Evolutionary conservation across 2,888 invertebrate species (phyloP).

Genomic region (Baccha elongata): DNA sequence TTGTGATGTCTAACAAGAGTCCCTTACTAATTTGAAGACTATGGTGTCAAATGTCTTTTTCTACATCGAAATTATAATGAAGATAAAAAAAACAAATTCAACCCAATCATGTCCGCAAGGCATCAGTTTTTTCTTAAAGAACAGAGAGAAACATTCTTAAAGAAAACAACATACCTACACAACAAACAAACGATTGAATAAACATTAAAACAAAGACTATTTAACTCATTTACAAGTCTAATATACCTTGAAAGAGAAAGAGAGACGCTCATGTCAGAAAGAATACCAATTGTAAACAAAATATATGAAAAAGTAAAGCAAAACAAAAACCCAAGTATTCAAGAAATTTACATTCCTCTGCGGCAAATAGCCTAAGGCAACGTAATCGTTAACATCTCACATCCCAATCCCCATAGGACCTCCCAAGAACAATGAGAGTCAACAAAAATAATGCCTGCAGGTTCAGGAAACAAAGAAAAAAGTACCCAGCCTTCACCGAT

Average conservation of each 20-base stretch:
- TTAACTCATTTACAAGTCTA: slow-evolving; percentile 47
- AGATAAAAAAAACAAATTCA: neutral
- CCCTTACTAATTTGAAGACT: neutral
- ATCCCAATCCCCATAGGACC: slow-evolving; percentile 2
- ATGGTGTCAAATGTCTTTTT: slow-evolving; percentile 7
- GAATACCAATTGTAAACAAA: neutral
- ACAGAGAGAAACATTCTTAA: neutral
- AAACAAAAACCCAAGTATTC: slow-evolving; percentile 9
- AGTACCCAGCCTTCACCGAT: slow-evolving; percentile 15
- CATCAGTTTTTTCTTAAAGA: slow-evolving; percentile 4
- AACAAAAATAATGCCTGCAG: neutral
- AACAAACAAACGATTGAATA: slow-evolving; percentile 38
- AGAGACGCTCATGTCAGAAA: neutral
- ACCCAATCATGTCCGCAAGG: slow-evolving; percentile 2
- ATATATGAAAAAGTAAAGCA: slow-evolving; percentile 35
- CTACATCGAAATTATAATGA: no score
- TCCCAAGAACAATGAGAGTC: neutral
- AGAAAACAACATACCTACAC: no score
- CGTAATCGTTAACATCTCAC: slow-evolving; percentile 49
- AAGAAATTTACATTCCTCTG: slow-evolving; percentile 47
- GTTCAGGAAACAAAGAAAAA: slow-evolving; percentile 30
- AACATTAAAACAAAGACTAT: slow-evolving; percentile 18
- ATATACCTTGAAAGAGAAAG: slow-evolving; percentile 27
- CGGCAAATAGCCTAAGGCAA: slow-evolving; percentile 42
- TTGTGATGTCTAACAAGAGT: neutral